Conservation (phyloP, 2,113 vertebrate species). For the Galemys pyrenaicus region DNA sequence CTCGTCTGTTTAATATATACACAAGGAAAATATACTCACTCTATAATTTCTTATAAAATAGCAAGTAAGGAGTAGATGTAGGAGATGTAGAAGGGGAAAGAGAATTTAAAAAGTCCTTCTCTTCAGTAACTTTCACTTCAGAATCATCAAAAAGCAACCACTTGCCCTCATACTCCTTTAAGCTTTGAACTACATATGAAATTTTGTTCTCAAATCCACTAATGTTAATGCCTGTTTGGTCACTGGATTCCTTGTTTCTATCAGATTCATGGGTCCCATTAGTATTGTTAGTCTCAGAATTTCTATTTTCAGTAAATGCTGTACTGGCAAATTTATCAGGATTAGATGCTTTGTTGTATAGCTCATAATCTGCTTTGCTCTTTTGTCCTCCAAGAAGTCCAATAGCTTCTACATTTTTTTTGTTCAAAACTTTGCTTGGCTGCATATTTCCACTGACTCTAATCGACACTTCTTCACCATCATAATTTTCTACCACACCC, state of each 20-base stretch:
- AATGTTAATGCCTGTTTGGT: constrained; percentile 1
- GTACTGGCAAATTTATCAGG: constrained; percentile 84
- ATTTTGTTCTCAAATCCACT: constrained; percentile 82
- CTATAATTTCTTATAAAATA: constrained; percentile 94
- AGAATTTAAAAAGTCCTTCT: constrained; percentile 94
- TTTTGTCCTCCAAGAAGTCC: constrained; percentile 96
- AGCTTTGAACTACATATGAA: constrained; percentile 83
- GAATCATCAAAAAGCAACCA: constrained; percentile 99
- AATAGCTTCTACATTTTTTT: constrained; percentile 91
- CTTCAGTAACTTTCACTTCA: constrained; percentile 95
- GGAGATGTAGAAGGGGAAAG: constrained; percentile 93
- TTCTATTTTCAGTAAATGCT: constrained; percentile 77
- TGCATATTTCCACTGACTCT: constrained; percentile 81
- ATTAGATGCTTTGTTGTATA: constrained; percentile 85
- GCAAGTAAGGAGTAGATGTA: constrained; percentile 96
- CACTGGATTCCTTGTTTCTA: background rate
- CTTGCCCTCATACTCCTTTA: constrained; percentile 94
- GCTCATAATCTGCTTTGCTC: constrained; percentile 90
- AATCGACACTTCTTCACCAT: constrained; percentile 91
- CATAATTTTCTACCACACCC: constrained; percentile 83
- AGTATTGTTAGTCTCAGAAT: constrained; percentile 73
- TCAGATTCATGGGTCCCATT: constrained; percentile 62
- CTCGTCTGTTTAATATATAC: constrained; percentile 82
- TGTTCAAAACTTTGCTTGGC: constrained; percentile 86
- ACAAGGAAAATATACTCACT: constrained; percentile 81